phyloP scores from a whole-genome alignment of 2,113 vertebrate genomes.

The Rhadina sibilatrix region DNA sequence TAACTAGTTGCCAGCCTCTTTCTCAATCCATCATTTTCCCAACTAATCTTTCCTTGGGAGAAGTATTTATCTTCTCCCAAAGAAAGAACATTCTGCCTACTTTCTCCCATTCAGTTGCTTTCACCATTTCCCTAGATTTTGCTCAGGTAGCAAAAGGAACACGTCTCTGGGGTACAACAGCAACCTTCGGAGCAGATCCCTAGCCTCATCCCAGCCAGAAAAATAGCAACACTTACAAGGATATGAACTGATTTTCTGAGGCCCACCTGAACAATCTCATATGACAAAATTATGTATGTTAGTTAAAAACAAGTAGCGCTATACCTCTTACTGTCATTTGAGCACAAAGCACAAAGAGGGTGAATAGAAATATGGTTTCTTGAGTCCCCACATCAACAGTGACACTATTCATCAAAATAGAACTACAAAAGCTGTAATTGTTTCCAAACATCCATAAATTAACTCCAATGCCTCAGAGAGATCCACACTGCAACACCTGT shows the following conservation, averaged over 20 bases:
- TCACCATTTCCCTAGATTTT: background rate
- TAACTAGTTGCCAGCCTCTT: background rate
- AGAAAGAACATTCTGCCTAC: background rate
- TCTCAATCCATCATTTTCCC: background rate
- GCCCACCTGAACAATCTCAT: accelerated
- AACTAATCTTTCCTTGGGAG: no score
- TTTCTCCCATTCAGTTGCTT: background rate
- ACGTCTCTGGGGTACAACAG: background rate
- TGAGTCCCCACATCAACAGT: background rate
- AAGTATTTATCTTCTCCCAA: background rate
- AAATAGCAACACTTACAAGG: background rate
- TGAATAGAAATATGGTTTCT: background rate
- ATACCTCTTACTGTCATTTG: background rate
- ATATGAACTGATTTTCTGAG: background rate
- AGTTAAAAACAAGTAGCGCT: background rate
- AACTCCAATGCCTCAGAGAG: background rate
- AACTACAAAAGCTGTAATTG: background rate
- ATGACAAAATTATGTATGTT: background rate
- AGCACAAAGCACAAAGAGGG: background rate
- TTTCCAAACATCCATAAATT: background rate
- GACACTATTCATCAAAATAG: background rate
- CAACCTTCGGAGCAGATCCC: background rate
- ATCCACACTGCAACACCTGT: background rate
- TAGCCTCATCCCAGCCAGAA: background rate
- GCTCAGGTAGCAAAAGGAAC: background rate